Base-by-base conservation (phyloP, 1,140 invertebrate species). In the Thalassaphorura encarpata region DNA sequence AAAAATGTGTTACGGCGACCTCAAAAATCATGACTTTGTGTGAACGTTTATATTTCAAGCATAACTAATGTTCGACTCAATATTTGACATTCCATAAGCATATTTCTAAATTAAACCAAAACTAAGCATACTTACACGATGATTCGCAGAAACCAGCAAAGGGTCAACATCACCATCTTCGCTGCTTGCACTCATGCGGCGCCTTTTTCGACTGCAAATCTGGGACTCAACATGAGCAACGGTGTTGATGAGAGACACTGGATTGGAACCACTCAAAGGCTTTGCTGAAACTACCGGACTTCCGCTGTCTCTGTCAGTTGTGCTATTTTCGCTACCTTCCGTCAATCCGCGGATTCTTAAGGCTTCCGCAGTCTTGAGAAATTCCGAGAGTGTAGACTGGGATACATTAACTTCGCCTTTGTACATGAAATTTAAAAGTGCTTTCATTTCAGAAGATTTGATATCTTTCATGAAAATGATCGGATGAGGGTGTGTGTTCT, bases 381-480 rank as follows among this genome's bases (percentile, higher is more conserved):
- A 88, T 76, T 85, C 84, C 58, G 84, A 83, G 72, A 89, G 73
- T 72, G 86, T 80, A 76, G 87, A 84, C 75, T 89, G 86, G 67
- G 82, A 84, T 68, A 89, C 84, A 76, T 88, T 88, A 62, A 89
- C 85, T 76, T 90, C 85, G 31, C 87, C 86, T 77, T 86, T 87
- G 75, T 90, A 89, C 87, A 91, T 90, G 73, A 88, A 89, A 74
- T 87, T 84, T 67, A 89, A 76, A 66, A 89, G 75, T 42, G 86
- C 86, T 72, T 85, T 86, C 78, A 91, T 87, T 75, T 89, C 86
- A 66, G 80, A 81, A 69, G 83, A 83, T 73, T 85, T 80, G 67
- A 91, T 85, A 81, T 89, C 87, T 80, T 86, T 87, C 67, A 90
- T 79, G 72, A 88, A 88, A 74, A 93, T 88, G 69, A 91, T 91